A percentile compares a stretch with the other conserved stretches of the same genome.
These are phyloP conservation scores for Ursus arctos DNA, from an alignment of 2,113 vertebrate genomes.

Conservation along the genomic window DNA sequence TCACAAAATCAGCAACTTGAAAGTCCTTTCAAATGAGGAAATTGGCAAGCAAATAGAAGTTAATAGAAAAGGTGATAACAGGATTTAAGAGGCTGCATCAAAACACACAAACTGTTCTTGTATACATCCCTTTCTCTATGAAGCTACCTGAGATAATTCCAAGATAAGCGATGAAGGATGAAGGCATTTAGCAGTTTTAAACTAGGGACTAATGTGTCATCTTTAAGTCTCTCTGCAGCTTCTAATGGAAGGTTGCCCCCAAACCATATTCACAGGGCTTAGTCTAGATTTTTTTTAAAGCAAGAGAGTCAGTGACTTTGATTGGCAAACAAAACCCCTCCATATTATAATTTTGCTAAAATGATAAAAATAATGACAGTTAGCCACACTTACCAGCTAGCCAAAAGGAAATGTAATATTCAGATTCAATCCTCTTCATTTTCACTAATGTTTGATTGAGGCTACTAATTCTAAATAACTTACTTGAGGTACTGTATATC, in stretches of 20 bases:
- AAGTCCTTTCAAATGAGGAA: slow-evolving; percentile 75
- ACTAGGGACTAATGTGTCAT: slow-evolving; percentile 70
- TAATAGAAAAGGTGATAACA: slow-evolving; percentile 75
- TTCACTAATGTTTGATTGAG: not conserved
- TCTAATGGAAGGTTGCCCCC: slow-evolving; percentile 65
- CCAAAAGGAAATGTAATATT: not conserved
- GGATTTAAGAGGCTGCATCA: slow-evolving; percentile 62
- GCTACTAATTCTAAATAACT: not conserved
- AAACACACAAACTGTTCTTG: slow-evolving; percentile 37
- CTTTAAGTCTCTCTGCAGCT: slow-evolving; percentile 81
- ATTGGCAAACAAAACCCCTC: not conserved
- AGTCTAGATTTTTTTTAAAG: not conserved
- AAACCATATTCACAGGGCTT: not conserved
- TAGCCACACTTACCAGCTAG: not conserved
- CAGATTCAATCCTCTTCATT: not conserved
- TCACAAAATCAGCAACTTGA: slow-evolving; percentile 77
- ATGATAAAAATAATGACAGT: not conserved
- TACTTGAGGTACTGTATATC: not conserved
- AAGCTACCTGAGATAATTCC: slow-evolving; percentile 73
- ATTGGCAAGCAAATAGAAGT: slow-evolving; percentile 53
- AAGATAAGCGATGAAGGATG: slow-evolving; percentile 71
- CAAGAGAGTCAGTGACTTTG: not conserved
- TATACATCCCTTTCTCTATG: slow-evolving; percentile 61
- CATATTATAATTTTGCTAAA: slow-evolving; percentile 37
- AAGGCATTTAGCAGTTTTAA: slow-evolving; percentile 80